A percentile compares a stretch with the other conserved stretches of the same genome.
Evolutionary conservation across 2,888 invertebrate species (phyloP).

Genomic region (Drosophila formosana): DNA sequence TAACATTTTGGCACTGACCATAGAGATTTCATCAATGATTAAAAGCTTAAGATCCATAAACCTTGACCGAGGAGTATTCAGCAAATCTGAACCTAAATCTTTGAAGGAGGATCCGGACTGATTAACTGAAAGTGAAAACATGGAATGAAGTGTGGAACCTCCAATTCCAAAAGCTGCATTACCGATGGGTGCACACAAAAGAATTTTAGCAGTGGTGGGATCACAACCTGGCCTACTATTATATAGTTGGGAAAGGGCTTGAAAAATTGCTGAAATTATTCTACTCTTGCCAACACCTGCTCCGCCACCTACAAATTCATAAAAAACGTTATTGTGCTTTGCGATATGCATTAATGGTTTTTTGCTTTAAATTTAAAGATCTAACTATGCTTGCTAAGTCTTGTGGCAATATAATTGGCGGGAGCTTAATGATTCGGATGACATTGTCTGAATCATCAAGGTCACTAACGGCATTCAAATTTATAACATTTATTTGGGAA

Average conservation of each 20-base stretch:
- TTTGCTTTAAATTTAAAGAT: background rate
- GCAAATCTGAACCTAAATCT: too few species aligned
- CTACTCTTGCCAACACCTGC: too few species aligned
- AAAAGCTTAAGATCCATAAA: too few species aligned
- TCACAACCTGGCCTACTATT: constrained; percentile 3
- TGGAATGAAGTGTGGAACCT: constrained; percentile 20
- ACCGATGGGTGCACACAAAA: constrained; percentile 9
- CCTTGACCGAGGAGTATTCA: too few species aligned
- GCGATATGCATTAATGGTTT: constrained; percentile 7
- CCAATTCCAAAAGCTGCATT: constrained; percentile 19
- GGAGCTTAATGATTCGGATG: too few species aligned
- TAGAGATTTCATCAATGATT: too few species aligned
- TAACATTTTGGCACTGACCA: too few species aligned
- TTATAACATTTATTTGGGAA: too few species aligned
- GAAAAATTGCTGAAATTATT: background rate
- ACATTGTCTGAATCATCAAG: too few species aligned
- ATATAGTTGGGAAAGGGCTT: background rate
- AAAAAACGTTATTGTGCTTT: too few species aligned
- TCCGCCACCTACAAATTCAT: background rate
- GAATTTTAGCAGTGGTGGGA: constrained; percentile 5
- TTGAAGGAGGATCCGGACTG: constrained; percentile 5
- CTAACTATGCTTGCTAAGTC: too few species aligned
- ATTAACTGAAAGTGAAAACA: constrained; percentile 25
- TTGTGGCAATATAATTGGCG: background rate
- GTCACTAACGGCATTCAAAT: too few species aligned